Conservation (phyloP, 1,140 invertebrate species). For the Pemphigus obesinymphae region DNA sequence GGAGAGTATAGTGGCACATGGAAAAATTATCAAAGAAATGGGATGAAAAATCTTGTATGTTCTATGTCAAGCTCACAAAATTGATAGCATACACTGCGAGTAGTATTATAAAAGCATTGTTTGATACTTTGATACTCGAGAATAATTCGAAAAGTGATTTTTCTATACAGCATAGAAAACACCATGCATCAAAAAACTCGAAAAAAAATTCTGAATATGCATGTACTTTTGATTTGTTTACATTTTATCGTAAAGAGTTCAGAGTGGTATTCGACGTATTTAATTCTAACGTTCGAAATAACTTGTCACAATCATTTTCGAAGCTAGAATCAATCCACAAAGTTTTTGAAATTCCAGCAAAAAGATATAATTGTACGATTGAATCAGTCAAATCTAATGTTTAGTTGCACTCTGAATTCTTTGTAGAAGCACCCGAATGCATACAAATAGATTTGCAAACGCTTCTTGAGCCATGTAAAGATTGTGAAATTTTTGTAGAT, state of each 20-base stretch:
- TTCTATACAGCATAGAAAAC: too few species aligned
- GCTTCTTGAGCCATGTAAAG: not conserved
- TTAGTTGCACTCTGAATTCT: not conserved
- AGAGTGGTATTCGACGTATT: not conserved
- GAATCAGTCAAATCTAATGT: not conserved
- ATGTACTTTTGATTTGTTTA: too few species aligned
- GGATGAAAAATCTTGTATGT: not conserved
- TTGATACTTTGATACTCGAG: not conserved
- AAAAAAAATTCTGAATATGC: too few species aligned
- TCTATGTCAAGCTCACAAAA: not conserved
- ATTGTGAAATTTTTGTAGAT: not conserved
- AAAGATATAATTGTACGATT: not conserved
- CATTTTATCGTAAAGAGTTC: too few species aligned
- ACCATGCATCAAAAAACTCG: too few species aligned
- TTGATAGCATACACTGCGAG: too few species aligned
- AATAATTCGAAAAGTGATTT: too few species aligned
- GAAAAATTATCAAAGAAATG: not conserved
- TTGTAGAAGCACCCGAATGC: not conserved
- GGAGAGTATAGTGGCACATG: not conserved
- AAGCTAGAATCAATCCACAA: not conserved
- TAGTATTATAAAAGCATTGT: not conserved
- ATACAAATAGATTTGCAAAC: not conserved
- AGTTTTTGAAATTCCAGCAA: not conserved
- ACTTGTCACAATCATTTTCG: too few species aligned
- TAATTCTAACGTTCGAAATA: not conserved